These are phyloP conservation scores for Calameuta idolon DNA, from an alignment of 2,888 invertebrate genomes.

Conservation along the genomic window DNA sequence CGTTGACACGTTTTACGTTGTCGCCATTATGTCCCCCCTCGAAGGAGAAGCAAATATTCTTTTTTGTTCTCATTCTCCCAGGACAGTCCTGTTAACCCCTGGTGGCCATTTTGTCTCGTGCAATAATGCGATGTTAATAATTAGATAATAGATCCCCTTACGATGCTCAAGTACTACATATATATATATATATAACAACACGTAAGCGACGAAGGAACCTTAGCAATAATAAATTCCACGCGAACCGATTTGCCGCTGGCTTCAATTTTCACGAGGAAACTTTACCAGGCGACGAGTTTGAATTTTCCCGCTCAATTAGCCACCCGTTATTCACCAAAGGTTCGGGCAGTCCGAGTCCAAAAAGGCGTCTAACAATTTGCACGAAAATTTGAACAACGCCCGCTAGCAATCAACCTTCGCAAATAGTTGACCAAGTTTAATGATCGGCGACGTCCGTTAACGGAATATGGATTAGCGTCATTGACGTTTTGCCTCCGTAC, in stretches of 20 bases:
- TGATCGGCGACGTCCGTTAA: not conserved
- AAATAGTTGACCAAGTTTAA: constrained; percentile 9
- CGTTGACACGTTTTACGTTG: not conserved
- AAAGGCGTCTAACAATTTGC: not conserved
- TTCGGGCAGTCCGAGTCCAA: not conserved
- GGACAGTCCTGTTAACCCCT: too few species aligned
- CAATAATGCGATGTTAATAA: not conserved
- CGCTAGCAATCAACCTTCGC: not conserved
- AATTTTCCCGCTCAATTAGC: not conserved
- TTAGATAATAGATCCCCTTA: not conserved
- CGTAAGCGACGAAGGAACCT: not conserved
- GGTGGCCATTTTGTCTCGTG: not conserved
- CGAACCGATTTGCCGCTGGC: not conserved
- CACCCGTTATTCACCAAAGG: not conserved
- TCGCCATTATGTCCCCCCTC: not conserved
- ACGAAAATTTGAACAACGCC: not conserved
- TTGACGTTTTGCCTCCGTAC: not conserved
- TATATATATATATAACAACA: too few species aligned
- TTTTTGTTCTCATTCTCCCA: not conserved
- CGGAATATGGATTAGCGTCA: not conserved
- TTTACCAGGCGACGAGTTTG: not conserved
- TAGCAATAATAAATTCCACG: not conserved
- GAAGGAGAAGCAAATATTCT: not conserved
- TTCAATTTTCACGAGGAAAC: not conserved
- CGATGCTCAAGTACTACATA: too few species aligned